Evolutionary conservation across 2,888 invertebrate genomes (phyloP).

Genomic region (Stegana nigrithorax): DNA sequence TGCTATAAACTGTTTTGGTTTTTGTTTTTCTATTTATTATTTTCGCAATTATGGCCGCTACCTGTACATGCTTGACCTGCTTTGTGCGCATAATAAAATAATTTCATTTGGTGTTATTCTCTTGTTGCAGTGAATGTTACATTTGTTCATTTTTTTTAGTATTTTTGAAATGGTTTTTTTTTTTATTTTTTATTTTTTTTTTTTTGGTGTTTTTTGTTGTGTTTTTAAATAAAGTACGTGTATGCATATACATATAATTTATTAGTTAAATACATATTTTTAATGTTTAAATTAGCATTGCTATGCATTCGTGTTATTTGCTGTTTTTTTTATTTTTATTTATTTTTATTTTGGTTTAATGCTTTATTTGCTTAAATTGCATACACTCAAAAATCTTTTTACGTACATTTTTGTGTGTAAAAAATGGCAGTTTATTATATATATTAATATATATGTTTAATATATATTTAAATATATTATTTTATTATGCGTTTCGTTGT

Average conservation of each 20-base stretch:
- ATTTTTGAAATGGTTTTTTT: neutral
- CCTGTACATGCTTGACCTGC: neutral
- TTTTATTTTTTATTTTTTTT: neutral
- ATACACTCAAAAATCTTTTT: slow-evolving; percentile 53
- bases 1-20: slow-evolving; percentile 12
- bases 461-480: slow-evolving; percentile 31
- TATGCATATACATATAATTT: too few species aligned
- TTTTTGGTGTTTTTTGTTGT: too few species aligned
- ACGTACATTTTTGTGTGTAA: slow-evolving; percentile 62
- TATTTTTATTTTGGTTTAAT: slow-evolving; percentile 4
- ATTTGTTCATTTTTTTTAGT: neutral
- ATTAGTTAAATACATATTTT: too few species aligned
- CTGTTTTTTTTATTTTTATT: neutral
- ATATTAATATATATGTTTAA: slow-evolving; percentile 38
- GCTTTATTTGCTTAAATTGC: slow-evolving; percentile 20
- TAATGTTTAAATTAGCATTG: too few species aligned
- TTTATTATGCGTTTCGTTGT: neutral
- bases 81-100: neutral
- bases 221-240: too few species aligned
- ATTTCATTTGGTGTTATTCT: neutral
- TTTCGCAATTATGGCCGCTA: too few species aligned
- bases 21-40: slow-evolving; percentile 17
- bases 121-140: slow-evolving; percentile 14
- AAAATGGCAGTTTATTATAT: slow-evolving; percentile 64
- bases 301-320: neutral